Evolutionary conservation across 2,797 vertebrate genomes (phyloP).

Genomic region (Hippopotamyrus pictus): DNA sequence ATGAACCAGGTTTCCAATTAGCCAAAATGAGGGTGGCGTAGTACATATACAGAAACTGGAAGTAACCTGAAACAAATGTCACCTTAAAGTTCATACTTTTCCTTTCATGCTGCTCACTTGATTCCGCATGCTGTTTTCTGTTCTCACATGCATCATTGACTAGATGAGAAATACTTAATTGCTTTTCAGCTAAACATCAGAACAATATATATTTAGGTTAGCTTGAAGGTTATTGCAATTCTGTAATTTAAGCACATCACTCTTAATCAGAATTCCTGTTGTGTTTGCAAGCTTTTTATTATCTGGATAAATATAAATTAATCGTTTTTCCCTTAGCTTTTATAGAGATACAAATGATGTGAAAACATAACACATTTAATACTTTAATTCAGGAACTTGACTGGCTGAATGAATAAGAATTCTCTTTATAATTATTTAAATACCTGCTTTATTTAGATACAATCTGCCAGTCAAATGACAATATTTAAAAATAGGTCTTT

Average conservation of each 20-base stretch:
- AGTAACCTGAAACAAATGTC: constrained; percentile 26
- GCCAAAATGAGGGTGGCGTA: constrained; percentile 18
- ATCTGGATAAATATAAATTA: background rate
- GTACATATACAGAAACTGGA: constrained; percentile 32
- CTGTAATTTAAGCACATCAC: background rate
- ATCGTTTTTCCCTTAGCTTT: background rate
- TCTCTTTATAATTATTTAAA: background rate
- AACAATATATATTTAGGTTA: background rate
- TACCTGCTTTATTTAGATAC: background rate
- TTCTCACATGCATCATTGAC: background rate
- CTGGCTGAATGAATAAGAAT: background rate
- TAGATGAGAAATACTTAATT: background rate
- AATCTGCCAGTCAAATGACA: background rate
- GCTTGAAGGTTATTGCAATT: background rate
- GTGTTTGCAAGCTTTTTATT: background rate
- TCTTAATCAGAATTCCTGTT: background rate
- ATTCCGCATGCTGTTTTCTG: background rate
- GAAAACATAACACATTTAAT: background rate
- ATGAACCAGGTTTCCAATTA: constrained; percentile 25
- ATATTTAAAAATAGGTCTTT: constrained; percentile 3
- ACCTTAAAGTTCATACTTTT: constrained; percentile 5
- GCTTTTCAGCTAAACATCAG: background rate
- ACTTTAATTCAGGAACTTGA: background rate
- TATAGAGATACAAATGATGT: background rate
- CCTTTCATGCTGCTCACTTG: background rate